Evolutionary conservation across 92 coral and sea anemone genomes (phyloP), one percentile per base, ranked within the genome.

Genomic region (Montipora capitata): DNA sequence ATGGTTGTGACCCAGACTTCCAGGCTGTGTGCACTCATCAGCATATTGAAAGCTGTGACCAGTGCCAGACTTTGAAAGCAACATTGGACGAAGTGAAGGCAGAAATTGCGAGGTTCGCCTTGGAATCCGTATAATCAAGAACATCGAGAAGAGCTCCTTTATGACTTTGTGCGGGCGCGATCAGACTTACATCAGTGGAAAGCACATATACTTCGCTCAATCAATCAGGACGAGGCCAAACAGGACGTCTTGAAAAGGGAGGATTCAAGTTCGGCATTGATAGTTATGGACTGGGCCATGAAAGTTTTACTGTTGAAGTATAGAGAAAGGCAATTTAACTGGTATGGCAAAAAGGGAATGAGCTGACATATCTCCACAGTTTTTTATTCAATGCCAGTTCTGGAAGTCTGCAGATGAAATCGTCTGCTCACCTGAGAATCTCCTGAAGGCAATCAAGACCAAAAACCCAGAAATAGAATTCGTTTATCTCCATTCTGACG

Each of bases 211-310:
- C 11, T 91, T 10, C 84, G 91, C 40, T 85, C 88, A 38, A 76
- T 68, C 14, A 91, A 85, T 59, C 91, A 91, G 69, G 91, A 86
- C 40, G 44, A 40, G 7, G 94, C 87, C 57, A 91, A 91, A 52
- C 88, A 91, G 69, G 49, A 74, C 16, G 27, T n/a, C 71, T 70
- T 80, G 41, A 15, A 56, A 39, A 52, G 40, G 2, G 16, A 79
- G 35, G 90, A 84, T 64, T 65, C 58, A 17, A 57, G 45, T 12
- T 68, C 85, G 0, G 57, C 76, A 40, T 64, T 84, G 14, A 41
- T 88, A 17, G 76, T 88, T 3, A 80, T 72, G 75, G 87, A 88
- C 80, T 87, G 91, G 91, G 91, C 91, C 15, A 87, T 87, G 87
- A 80, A 87, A 70, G 80, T 87, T 71, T 12, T 54, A 18, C 87